phyloP scores from a whole-genome alignment of 1,140 invertebrate species.

The Hyles euphorbiae region DNA sequence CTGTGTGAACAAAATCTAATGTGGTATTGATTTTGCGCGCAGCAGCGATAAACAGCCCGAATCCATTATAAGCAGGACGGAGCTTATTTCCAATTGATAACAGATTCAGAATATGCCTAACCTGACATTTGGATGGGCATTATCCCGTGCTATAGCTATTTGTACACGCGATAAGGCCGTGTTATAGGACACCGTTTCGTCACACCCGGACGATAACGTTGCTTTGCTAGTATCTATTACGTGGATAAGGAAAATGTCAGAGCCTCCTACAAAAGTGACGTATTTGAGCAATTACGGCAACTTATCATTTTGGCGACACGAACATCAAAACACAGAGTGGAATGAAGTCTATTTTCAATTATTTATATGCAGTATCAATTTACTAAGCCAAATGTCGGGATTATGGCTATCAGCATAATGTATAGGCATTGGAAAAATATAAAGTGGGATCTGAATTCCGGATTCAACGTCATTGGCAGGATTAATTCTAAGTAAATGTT shows the following conservation, averaged over 20 bases:
- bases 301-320: no score
- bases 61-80: constrained; percentile 16
- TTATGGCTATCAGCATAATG: no score
- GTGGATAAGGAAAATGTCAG: background rate
- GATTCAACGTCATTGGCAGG: background rate
- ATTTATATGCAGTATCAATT: no score
- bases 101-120: constrained; percentile 7
- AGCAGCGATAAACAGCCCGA: constrained; percentile 9
- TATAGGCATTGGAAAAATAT: no score
- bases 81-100: constrained; percentile 21
- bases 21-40: constrained; percentile 3
- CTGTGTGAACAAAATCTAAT: constrained; percentile 1
- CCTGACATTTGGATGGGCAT: constrained; percentile 9
- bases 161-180: constrained; percentile 4
- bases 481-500: background rate
- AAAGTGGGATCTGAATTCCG: background rate
- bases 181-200: constrained; percentile 6
- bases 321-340: no score
- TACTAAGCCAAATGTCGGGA: no score
- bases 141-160: constrained; percentile 13
- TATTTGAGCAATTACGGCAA: no score
- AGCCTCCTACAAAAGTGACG: no score
- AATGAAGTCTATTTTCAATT: no score
- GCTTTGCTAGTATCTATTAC: background rate
- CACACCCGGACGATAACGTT: background rate